A percentile compares a stretch with the other conserved stretches of the same genome.
Conservation (phyloP, 64 coral and sea anemone genomes). For the Montipora capricornis region DNA sequence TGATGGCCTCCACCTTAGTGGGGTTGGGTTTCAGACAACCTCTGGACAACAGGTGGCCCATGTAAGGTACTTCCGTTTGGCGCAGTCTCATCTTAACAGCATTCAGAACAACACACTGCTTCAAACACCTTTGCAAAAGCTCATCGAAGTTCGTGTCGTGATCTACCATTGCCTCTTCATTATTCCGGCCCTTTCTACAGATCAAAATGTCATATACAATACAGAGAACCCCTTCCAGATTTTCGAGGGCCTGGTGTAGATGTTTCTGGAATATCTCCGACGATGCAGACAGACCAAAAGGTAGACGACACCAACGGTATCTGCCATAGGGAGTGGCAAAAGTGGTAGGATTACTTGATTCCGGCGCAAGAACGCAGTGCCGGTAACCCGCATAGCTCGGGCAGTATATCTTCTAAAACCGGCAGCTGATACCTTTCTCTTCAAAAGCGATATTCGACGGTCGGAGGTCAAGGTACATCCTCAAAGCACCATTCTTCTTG, state of each 20-base stretch:
- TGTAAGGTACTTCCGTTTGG: background rate
- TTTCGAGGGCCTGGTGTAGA: constrained; percentile 42
- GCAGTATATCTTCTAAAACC: constrained; percentile 51
- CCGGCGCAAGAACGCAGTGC: constrained; percentile 50
- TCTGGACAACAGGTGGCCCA: background rate
- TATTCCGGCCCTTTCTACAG: constrained; percentile 7
- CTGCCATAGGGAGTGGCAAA: background rate
- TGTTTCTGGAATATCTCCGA: constrained; percentile 49
- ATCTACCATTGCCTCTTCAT: constrained; percentile 7
- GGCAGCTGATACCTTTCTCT: constrained; percentile 48
- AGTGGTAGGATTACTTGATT: constrained; percentile 38
- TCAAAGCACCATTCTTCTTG: constrained; percentile 28
- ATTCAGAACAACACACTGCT: background rate
- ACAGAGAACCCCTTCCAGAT: constrained; percentile 20
- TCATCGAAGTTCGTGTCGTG: background rate
- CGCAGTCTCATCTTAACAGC: background rate
- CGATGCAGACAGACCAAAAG: constrained; percentile 39
- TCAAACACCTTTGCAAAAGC: background rate
- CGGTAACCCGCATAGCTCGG: constrained; percentile 39
- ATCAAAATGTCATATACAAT: background rate
- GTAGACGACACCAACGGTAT: constrained; percentile 21
- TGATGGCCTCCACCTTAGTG: constrained; percentile 3
- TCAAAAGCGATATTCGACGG: constrained; percentile 17
- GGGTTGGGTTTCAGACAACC: constrained; percentile 1
- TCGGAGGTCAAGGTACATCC: constrained; percentile 25